phyloP scores from a whole-genome alignment of 23 tunicate genomes.

The Halocynthia aurantium region DNA sequence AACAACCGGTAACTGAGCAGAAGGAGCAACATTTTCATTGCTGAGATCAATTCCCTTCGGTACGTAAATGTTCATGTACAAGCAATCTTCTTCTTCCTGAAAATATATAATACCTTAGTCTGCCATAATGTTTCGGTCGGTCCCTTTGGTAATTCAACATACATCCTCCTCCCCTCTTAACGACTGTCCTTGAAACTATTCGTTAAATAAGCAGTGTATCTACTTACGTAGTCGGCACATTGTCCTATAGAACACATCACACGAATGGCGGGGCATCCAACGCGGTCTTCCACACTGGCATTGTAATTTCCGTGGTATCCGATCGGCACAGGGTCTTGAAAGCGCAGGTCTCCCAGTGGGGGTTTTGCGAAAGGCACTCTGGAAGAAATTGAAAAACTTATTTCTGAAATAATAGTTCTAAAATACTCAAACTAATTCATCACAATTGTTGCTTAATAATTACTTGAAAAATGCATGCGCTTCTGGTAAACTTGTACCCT shows the following conservation, averaged over 20 bases:
- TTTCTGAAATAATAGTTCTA: background rate
- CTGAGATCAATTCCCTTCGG: conserved; percentile 47
- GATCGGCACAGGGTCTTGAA: conserved; percentile 57
- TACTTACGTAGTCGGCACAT: conserved; percentile 66
- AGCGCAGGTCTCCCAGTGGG: conserved; percentile 51
- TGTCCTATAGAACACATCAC: conserved; percentile 74
- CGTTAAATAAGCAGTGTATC: no score
- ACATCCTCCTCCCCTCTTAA: no score
- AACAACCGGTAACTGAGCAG: conserved; percentile 33
- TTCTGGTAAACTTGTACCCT: conserved; percentile 27
- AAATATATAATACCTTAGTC: background rate
- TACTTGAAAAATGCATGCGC: conserved; percentile 59
- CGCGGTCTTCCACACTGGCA: conserved; percentile 46
- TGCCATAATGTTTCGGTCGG: background rate
- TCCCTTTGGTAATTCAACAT: no score
- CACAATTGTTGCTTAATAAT: background rate
- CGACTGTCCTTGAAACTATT: no score
- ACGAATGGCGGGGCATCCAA: conserved; percentile 50
- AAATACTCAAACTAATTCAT: background rate
- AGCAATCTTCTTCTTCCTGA: conserved; percentile 57
- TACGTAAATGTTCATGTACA: conserved; percentile 56
- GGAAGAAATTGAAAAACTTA: background rate
- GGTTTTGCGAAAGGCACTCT: conserved; percentile 64
- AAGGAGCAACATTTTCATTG: conserved; percentile 19
- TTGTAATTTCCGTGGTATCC: conserved; percentile 62